Evolutionary conservation across 37 sponge, comb jelly and placozoan genomes (phyloP), one percentile per base, ranked within the genome.

Genomic region (Dysidea cf. avara): DNA sequence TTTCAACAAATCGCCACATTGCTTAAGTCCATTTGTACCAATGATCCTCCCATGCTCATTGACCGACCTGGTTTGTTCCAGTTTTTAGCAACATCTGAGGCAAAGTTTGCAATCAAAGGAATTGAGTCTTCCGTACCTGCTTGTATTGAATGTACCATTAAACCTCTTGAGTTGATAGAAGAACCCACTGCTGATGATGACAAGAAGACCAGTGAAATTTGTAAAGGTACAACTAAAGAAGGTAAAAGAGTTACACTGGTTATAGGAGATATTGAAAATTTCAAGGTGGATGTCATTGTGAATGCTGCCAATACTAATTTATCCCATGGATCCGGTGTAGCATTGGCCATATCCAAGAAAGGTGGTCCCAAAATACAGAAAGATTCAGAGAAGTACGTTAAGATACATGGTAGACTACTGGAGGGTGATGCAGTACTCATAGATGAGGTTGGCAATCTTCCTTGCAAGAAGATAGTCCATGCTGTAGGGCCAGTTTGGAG

Each of bases 301-400:
- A 88, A 88, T 82, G 89, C 89, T 56, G 89, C 89, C 13, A 88
- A 88, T 68, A 69, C 32, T 14, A 48, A 78, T 0, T 40, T 88
- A 14, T 65, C 60, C 26, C 83, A 88, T 68, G 43, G 13, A 39
- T 75, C 79, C 36, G 89, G 89, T 32, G 61, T 88, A 16, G 89
- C 89, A 16, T 16, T 11, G 14, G 69, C 70, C 17, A 68, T 88
- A 16, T 33, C 68, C 1, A 73, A 68, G 29, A 74, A 78, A 43
- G 84, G 89, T 52, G 89, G 89, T 1, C 68, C 68, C 33, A 46
- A 56, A 28, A 82, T 88, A 26, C 79, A 82, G 29, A 38, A 60
- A 40, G 80, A 77, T n/a, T 82, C 80, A 12, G 36, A 0, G 2
- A 21, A 51, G 0, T 62, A 78, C 43, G 43, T 66, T 13, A 68